These are phyloP conservation scores for Portunus trituberculatus DNA, from an alignment of 1,140 invertebrate genomes.

Conservation along the genomic window DNA sequence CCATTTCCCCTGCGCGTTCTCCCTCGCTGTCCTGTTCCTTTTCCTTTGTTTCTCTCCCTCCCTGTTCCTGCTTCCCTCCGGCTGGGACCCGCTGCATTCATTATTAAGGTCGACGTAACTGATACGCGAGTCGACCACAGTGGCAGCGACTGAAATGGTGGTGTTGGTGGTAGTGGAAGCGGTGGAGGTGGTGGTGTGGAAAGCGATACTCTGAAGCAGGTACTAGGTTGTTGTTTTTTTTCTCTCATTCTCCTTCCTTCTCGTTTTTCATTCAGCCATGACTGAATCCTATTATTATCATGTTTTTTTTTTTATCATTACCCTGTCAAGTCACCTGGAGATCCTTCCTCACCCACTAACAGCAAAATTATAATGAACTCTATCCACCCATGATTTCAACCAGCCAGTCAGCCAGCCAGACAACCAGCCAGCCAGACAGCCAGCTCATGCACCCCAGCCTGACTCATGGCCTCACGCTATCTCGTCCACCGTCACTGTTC, in stretches of 20 bases:
- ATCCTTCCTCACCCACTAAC: not conserved
- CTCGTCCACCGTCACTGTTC: not conserved
- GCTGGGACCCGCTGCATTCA: conserved; percentile 46
- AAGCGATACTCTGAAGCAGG: not conserved
- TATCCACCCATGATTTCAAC: not conserved
- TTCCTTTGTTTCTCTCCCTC: conserved; percentile 32
- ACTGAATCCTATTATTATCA: not conserved
- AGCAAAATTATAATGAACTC: not conserved
- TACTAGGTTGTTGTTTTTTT: not conserved
- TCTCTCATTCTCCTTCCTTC: not conserved
- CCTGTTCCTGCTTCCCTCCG: conserved; percentile 17
- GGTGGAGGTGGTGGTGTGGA: not conserved
- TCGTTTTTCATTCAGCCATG: not conserved
- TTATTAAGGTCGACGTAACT: conserved; percentile 58
- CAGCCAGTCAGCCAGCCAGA: not conserved
- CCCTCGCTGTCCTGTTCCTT: conserved; percentile 44
- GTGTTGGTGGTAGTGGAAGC: not conserved
- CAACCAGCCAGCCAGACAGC: not conserved
- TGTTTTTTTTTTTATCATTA: not conserved
- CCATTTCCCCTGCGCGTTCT: not conserved
- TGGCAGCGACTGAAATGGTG: not conserved
- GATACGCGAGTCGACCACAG: conserved; percentile 44
- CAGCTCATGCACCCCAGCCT: not conserved
- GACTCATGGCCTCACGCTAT: not conserved
- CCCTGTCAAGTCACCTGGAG: not conserved